phyloP scores from a whole-genome alignment of 2,888 invertebrate species.

The Sphinx pinastri region DNA sequence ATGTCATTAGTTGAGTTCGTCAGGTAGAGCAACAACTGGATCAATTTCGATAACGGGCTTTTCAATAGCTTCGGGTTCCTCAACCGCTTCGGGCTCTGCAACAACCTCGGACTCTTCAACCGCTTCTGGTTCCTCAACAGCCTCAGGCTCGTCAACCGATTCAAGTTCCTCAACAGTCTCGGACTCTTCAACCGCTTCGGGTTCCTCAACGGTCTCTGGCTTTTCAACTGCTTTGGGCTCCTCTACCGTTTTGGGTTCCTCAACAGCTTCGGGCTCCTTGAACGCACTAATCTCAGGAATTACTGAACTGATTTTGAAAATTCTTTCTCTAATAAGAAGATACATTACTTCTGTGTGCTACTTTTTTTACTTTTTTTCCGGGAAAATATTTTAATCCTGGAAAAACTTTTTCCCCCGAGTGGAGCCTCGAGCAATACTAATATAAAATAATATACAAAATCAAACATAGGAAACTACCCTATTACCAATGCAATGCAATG shows the following conservation, averaged over 20 bases:
- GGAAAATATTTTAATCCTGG: too few relatives aligned
- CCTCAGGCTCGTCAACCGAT: background rate
- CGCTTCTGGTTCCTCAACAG: slow-evolving; percentile 1
- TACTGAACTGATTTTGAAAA: too few relatives aligned
- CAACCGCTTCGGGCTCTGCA: slow-evolving; percentile 12
- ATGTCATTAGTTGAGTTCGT: slow-evolving; percentile 13
- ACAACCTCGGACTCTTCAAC: background rate
- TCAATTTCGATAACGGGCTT: background rate
- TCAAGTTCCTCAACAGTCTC: background rate
- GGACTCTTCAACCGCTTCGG: too few relatives aligned
- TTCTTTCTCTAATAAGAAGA: too few relatives aligned
- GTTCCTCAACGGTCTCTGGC: background rate
- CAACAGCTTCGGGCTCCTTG: background rate
- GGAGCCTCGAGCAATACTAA: too few relatives aligned
- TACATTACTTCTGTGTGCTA: too few relatives aligned
- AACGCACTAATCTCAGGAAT: too few relatives aligned
- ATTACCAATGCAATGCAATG: too few relatives aligned
- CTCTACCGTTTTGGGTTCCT: background rate
- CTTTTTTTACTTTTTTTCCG: too few relatives aligned
- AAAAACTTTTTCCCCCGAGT: too few relatives aligned
- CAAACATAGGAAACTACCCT: too few relatives aligned
- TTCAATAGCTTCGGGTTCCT: slow-evolving; percentile 1
- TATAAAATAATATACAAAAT: too few relatives aligned
- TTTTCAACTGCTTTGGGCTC: background rate
- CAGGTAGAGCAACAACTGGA: background rate